Evolutionary conservation across 2,888 invertebrate genomes (phyloP), one percentile per base, ranked within the genome.

Genomic region (Synanthedon myopaeformis): DNA sequence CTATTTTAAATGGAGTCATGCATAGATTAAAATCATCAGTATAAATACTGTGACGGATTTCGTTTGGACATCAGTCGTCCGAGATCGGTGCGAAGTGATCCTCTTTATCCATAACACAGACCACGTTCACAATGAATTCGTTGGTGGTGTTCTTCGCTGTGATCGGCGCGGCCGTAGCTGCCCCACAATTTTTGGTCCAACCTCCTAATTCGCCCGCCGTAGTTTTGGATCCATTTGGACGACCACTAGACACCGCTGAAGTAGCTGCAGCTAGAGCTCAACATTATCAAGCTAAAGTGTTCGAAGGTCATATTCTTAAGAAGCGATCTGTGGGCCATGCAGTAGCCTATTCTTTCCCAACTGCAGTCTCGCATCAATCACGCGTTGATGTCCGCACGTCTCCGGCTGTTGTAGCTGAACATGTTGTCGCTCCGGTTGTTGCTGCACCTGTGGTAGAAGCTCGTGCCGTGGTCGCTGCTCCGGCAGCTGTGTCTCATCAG

Each of bases 321-420:
- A 77, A 77, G 61, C 62, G 77, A 49, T 74, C 76, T 6, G 41
- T 76, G 5, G 72, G 68, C 3, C 68, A 70, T 49, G 58, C 58
- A 8, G 63, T 66, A 6, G 61, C 67, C 13, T 68, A 65, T 55
- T 59, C 72, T 3, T 68, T 79, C 42, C 71, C 69, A 5, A 57
- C 65, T 8, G 72, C 86, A 10, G 83, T 87, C n/a, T 83, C 83
- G 6, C 82, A 79, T 58, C 85, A 88, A 62, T 82, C 87, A 55
- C 75, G 84, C 6, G 81, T 85, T 53, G 79, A 87, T 57, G 81
- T 88, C 45, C 79, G 80, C 52, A 61, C 69, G 3, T 66, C 74
- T 4, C 76, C 77, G 3, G 66, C 73, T 19, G 62, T 70, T 35
- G 66, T 73, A 1, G 62, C 72, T 4, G 58, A 54, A 19, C 55